Evolutionary conservation across 2,113 vertebrate genomes (phyloP).

Genomic region (Morphnarchus princeps): DNA sequence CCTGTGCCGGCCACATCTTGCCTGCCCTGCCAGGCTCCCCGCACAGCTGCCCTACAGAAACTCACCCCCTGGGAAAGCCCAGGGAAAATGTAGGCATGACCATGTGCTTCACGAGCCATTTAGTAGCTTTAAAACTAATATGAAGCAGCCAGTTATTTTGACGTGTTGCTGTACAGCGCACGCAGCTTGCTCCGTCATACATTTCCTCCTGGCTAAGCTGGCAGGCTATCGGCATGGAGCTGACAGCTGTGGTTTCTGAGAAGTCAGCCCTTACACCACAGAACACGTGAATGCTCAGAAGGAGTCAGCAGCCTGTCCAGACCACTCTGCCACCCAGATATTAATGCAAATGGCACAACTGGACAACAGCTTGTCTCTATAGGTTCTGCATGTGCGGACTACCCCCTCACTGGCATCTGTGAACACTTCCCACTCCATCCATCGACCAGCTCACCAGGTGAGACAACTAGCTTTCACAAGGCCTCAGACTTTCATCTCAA

Average conservation of each 20-base stretch:
- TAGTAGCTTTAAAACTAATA: not conserved
- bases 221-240: not conserved
- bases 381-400: not conserved
- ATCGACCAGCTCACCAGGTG: not conserved
- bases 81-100: rapidly evolving
- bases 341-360: not conserved
- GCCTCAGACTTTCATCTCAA: not conserved
- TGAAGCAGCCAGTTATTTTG: not conserved
- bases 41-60: not conserved
- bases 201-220: constrained; percentile 21
- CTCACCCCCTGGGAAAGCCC: not conserved
- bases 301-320: not conserved
- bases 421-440: not conserved
- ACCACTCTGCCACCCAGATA: not conserved
- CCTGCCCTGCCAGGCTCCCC: not conserved
- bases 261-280: not conserved
- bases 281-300: not conserved
- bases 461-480: not conserved
- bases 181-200: not conserved
- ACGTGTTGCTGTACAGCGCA: not conserved
- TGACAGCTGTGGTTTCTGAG: constrained; percentile 19
- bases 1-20: rapidly evolving
- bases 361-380: not conserved
- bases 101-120: not conserved
- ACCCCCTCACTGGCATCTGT: not conserved